phyloP scores from a whole-genome alignment of 2,888 invertebrate genomes.

The Linnaemya vulpina region DNA sequence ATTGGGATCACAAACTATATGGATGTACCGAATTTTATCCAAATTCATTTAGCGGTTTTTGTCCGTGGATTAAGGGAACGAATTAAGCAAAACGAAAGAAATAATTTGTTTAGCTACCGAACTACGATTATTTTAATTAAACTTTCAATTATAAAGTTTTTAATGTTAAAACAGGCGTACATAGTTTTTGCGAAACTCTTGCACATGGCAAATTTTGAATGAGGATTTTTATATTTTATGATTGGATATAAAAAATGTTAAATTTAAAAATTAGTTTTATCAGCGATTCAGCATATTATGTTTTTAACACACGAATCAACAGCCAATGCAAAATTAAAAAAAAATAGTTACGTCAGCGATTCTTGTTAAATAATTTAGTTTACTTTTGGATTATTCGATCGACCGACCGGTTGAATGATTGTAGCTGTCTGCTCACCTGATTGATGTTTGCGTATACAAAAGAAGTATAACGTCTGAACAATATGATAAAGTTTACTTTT shows the following conservation, averaged over 20 bases:
- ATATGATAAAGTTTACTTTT: not conserved
- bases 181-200: not conserved
- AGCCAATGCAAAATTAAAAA: not conserved
- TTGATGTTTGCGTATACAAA: conserved; percentile 16
- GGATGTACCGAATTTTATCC: too few species aligned
- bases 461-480: conserved; percentile 14
- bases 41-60: too few species aligned
- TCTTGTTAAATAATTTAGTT: conserved; percentile 2
- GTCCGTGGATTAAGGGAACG: too few species aligned
- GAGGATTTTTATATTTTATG: conserved; percentile 15
- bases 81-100: not conserved
- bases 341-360: conserved; percentile 40
- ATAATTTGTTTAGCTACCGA: not conserved
- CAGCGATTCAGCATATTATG: conserved; percentile 35
- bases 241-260: conserved; percentile 10
- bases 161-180: conserved; percentile 2
- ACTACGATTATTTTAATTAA: not conserved
- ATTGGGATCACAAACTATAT: too few species aligned
- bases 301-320: not conserved
- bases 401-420: not conserved
- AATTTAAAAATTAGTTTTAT: conserved; percentile 21
- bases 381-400: conserved; percentile 13
- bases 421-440: conserved; percentile 11
- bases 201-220: conserved; percentile 17
- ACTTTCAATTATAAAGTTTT: not conserved